Conservation (phyloP, 1,140 invertebrate genomes). For the Apis cerana region DNA sequence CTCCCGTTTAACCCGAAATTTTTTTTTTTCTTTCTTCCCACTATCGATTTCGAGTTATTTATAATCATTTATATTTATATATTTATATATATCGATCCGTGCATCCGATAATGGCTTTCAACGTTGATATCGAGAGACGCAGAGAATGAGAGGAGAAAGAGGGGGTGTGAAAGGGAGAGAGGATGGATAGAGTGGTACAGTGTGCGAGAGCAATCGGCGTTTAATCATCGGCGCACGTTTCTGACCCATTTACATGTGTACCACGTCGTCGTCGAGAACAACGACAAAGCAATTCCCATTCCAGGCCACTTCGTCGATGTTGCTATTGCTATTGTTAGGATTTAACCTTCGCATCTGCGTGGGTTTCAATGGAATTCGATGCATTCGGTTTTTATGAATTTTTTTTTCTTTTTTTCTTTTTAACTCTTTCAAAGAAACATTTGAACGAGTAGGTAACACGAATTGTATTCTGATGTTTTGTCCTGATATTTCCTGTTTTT, state of each 20-base stretch:
- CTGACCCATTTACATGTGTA: slow-evolving; percentile 31
- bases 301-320: not conserved
- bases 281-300: slow-evolving; percentile 40
- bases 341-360: not conserved
- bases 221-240: slow-evolving; percentile 40
- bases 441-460: not conserved
- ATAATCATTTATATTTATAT: slow-evolving; percentile 37
- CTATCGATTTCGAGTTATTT: slow-evolving; percentile 62
- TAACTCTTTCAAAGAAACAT: not conserved
- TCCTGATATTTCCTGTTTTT: too few species aligned
- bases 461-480: too few species aligned
- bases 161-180: not conserved
- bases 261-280: slow-evolving; percentile 27
- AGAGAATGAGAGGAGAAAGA: not conserved
- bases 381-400: not conserved
- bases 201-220: slow-evolving; percentile 32
- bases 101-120: slow-evolving; percentile 41
- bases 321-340: slow-evolving; percentile 20
- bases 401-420: too few species aligned
- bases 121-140: not conserved
- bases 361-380: not conserved
- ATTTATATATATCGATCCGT: too few species aligned
- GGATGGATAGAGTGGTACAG: not conserved
- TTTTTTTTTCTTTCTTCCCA: not conserved
- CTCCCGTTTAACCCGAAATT: slow-evolving; percentile 48